Evolutionary conservation across 2,888 invertebrate genomes (phyloP), one percentile per base, ranked within the genome.

Genomic region (Crioceris asparagi): DNA sequence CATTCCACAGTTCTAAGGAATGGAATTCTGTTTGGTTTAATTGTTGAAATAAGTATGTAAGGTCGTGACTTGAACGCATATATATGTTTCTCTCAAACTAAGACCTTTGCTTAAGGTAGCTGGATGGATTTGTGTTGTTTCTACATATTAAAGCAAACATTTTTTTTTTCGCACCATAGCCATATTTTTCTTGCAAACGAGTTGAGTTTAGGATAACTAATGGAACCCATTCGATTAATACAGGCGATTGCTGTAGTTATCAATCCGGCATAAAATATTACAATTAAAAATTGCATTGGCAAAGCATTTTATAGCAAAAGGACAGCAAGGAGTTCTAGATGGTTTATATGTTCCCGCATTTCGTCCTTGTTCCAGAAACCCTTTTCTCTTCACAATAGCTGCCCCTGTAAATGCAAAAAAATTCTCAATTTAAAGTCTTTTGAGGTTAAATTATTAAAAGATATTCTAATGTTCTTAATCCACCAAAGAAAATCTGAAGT

Each of bases 231-330:
- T 16, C 34, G 1, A 16, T 34, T 34, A 4, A 34, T 34, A 6
- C 2, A 34, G n/a, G 34, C 21, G 5, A 29, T 17, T 2, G 35
- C 35, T 4, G 35, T 35, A 11, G 14, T 29, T 35, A 18, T 35
- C 35, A 17, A 35, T 17, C 21, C 35, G 15, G 11, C 16, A n/a
- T 29, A 35, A 29, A 26, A 35, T 35, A 21, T 17, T 33, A 18
- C 11, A 10, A 21, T 29, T 29, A 16, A n/a, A n/a, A n/a, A n/a
- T n/a, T n/a, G n/a, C n/a, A n/a, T 29, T 7, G 10, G 10, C 14
- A 14, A 32, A 21, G 21, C 15, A 11, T 12, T 21, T 29, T 29
- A 29, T 16, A 2, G 16, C 29, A 21, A 19, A 18, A 32, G 15
- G 17, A 23, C 32, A 10, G 32, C 32, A 19, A 32, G 14, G n/a